Evolutionary conservation across 2,797 vertebrate species (phyloP).

Genomic region (Telmatherina bonti): DNA sequence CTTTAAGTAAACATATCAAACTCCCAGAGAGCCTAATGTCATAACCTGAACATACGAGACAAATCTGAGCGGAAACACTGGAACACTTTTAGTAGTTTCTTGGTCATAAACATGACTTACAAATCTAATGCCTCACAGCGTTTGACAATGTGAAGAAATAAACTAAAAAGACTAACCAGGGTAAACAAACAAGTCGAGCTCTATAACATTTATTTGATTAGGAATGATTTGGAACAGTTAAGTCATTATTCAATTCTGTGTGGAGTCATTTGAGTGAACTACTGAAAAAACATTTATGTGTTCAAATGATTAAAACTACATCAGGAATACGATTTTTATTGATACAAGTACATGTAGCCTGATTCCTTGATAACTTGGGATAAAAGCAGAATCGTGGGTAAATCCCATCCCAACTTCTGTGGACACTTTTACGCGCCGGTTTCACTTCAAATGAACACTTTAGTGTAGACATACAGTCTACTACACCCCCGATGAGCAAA

Average conservation of each 20-base stretch:
- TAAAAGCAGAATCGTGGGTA: constrained; percentile 25
- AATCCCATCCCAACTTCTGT: constrained; percentile 7
- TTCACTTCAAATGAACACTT: constrained; percentile 1
- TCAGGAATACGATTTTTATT: constrained; percentile 5
- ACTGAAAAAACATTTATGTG: constrained; percentile 7
- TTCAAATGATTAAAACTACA: constrained; percentile 6
- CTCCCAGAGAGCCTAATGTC: neutral
- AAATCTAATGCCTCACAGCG: neutral
- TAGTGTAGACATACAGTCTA: constrained; percentile 26
- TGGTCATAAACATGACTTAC: neutral
- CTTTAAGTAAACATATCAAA: constrained; percentile 35
- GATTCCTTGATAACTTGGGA: constrained; percentile 3
- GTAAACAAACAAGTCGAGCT: constrained; percentile 34
- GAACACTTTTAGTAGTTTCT: neutral
- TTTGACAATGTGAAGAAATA: constrained; percentile 11
- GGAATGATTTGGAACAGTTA: constrained; percentile 45
- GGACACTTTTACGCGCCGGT: neutral
- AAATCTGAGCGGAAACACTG: constrained; percentile 1
- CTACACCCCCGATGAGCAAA: constrained; percentile 23
- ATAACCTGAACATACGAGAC: constrained; percentile 1
- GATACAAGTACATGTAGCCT: neutral
- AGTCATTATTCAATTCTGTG: constrained; percentile 39
- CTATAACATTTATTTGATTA: constrained; percentile 42
- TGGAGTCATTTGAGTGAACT: constrained; percentile 8
- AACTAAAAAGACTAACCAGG: constrained; percentile 23